Evolutionary conservation across 53 echinoderm and acorn worm species (phyloP), one percentile per base, ranked within the genome.

Genomic region (Holothuria scabra): DNA sequence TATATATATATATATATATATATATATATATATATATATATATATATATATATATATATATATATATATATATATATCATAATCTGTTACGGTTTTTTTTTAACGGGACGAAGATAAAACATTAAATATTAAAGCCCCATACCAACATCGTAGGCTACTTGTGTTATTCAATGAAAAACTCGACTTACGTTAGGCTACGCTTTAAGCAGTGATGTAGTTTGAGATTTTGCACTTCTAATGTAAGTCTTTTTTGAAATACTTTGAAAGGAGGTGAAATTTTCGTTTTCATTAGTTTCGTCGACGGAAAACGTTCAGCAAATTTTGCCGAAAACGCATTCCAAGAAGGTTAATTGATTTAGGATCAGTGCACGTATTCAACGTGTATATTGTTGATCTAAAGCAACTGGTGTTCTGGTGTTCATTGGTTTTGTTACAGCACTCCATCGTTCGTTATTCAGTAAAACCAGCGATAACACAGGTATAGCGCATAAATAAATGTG

Each of bases 341-440:
- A 78, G 78, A 4, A 78, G 78, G 31, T 78, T 58, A 57, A 78
- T 78, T 8, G 78, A 56, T 32, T 58, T 31, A 8, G 78, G 78
- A 57, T 78, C 78, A 16, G 78, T 58, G 33, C 78, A 78, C 11
- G 78, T 78, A 32, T 78, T 78, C 29, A 78, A 20, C 19, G 78
- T 78, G 58, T 78, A 78, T 57, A 78, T 57, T 25, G 58, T 59
- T 23, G 56, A 58, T 19, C 78, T 59, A 29, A 57, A 78, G 33
- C 59, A 78, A 49, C 28, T 52, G 56, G 59, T 16, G 72, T 22
- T 16, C 71, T 69, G 28, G 30, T 32, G 35, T 44, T 70, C 81
- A 86, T 66, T 1, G 87, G 86, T 58, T 68, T 83, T n/a, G 84
- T 79, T 28, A 90, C 91, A 14, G 91, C 86, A 22, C 86, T 38